These are phyloP conservation scores for Rhizoglyphus robini DNA, from an alignment of 1,140 invertebrate genomes.

Conservation along the genomic window DNA sequence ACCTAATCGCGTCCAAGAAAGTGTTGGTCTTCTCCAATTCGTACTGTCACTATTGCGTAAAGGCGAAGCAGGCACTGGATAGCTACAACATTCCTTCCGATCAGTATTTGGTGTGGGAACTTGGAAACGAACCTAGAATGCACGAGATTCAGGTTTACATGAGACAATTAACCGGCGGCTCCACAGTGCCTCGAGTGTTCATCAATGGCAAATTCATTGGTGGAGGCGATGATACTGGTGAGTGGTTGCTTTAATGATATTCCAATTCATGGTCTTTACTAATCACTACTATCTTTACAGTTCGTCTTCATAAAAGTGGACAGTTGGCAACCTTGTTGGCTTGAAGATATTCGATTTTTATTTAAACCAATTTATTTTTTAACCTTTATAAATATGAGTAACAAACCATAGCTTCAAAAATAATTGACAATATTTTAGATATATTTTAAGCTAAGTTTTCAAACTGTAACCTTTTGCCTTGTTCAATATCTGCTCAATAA, in stretches of 20 bases:
- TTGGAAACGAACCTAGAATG: neutral
- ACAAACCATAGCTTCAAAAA: no score
- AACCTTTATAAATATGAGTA: no score
- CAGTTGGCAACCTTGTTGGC: neutral
- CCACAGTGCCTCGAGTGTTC: neutral
- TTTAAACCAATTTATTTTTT: neutral
- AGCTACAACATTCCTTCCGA: neutral
- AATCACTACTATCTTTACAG: no score
- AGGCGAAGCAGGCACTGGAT: neutral
- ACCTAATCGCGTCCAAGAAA: neutral
- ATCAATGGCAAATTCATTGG: neutral
- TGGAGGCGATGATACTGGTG: neutral
- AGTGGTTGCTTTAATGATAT: no score
- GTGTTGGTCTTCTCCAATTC: neutral
- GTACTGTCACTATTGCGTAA: neutral
- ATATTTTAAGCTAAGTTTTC: no score
- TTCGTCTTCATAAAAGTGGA: constrained; percentile 5
- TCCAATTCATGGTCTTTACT: no score
- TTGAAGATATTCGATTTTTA: neutral
- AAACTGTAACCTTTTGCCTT: no score
- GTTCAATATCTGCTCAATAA: no score
- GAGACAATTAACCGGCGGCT: neutral
- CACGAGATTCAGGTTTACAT: neutral
- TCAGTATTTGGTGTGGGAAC: neutral
- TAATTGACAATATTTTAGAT: no score